These are phyloP conservation scores for Phalloptychus januarius DNA, from an alignment of 2,797 vertebrate species.

Conservation along the genomic window DNA sequence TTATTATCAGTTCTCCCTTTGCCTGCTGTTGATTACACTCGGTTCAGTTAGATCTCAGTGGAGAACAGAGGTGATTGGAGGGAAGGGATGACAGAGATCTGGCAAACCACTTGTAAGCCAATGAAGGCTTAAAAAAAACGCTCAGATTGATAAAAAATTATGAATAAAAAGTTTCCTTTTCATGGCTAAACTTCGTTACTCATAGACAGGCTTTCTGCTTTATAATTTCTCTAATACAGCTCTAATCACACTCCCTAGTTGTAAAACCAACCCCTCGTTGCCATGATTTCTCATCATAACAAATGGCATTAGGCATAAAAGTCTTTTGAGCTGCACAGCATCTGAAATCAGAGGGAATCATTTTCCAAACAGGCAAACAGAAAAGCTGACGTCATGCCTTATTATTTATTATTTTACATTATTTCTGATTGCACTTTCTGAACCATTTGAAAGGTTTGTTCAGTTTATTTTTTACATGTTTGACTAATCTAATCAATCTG, in stretches of 20 bases:
- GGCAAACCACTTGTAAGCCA: slow-evolving; percentile 13
- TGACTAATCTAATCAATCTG: no score
- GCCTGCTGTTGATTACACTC: slow-evolving; percentile 5
- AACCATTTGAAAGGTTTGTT: no score
- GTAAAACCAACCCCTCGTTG: no score
- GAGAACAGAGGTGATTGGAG: neutral
- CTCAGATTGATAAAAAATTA: slow-evolving; percentile 8
- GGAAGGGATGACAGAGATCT: neutral
- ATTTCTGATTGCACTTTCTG: no score
- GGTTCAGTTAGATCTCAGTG: neutral
- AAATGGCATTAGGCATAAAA: neutral
- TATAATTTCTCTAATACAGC: neutral
- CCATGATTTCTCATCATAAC: neutral
- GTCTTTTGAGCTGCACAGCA: neutral
- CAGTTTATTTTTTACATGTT: no score
- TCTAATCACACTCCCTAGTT: neutral
- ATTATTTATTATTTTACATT: no score
- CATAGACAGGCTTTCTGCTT: neutral
- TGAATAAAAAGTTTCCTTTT: slow-evolving; percentile 14
- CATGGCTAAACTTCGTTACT: neutral
- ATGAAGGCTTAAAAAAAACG: slow-evolving; percentile 31
- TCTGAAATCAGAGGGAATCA: neutral
- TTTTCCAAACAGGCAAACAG: neutral
- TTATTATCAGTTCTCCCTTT: neutral
- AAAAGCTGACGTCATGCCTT: neutral